Base-by-base conservation (phyloP, 2,797 vertebrate genomes). In the Mico argentatus region DNA sequence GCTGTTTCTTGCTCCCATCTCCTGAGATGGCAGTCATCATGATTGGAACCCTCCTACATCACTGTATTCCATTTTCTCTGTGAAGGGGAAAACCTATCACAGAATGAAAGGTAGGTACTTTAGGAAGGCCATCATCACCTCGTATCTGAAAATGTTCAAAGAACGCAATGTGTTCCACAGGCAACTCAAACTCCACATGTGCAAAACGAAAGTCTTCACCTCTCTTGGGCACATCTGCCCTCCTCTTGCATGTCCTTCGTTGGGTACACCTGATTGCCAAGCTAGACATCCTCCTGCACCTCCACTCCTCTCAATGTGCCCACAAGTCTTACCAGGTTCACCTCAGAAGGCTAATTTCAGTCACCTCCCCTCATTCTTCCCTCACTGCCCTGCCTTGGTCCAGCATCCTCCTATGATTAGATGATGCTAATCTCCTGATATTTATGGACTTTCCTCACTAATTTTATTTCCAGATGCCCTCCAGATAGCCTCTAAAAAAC, bases 121-220 rank as follows among this genome's bases (percentile, higher is more conserved):
- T 70, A 88, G 67, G 67, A 90, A n/a, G n/a, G 36, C 10, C 80
- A 52, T 41, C 39, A 52, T 55, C 19, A 33, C 64, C 52, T 59
- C 2, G 0, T 44, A 67, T 88, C 61, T 95, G 93, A 55, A 92
- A 91, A 86, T 57, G 15, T 94, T 93, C 88, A 41, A 89, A 97
- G 55, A 86, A 73, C 39, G 24, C 50, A 22, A 72, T 67, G 26
- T 55, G 39, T 93, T 89, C 33, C 88, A 92, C 17, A 61, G 41
- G 39, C 46, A 30, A 11, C 61, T 77, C 55, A 44, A n/a, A 90
- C 33, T 44, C 85, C 81, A 20, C 8, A 7, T 12, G 17, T 61
- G 50, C 14, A 50, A 93, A 88, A 70, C 0, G 0, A 48, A 84
- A 76, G n/a, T 33, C 27, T 70, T 33, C 59, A 8, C 30, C 48